Percentiles rank a stretch among this genome's conserved stretches.
Evolutionary conservation across 1,140 invertebrate genomes (phyloP).

Genomic region (Ips nitidus): DNA sequence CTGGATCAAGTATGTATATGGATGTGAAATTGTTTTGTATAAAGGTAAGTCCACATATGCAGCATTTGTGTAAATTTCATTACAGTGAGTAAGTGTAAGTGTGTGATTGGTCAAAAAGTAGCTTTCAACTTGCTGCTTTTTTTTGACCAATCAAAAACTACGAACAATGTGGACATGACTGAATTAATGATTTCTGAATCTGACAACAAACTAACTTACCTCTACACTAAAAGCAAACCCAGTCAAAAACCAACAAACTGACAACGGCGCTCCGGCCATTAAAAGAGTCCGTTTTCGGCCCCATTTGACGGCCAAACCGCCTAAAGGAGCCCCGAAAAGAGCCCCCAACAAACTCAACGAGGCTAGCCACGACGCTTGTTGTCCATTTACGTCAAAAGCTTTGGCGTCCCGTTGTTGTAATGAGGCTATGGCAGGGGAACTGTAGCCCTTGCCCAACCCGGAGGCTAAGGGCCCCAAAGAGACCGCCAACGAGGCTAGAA

Average conservation of each 20-base stretch:
- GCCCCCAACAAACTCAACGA: conserved; percentile 77
- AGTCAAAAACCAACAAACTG: conserved; percentile 74
- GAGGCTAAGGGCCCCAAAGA: conserved; percentile 79
- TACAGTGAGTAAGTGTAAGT: too few species aligned
- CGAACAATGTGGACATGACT: too few species aligned
- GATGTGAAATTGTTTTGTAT: too few species aligned
- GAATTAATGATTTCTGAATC: too few species aligned
- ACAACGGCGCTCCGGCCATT: conserved; percentile 69
- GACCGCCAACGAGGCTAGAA: conserved; percentile 75
- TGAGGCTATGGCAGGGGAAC: conserved; percentile 79
- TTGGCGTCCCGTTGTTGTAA: conserved; percentile 65
- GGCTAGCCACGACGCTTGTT: conserved; percentile 81
- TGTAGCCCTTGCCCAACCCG: conserved; percentile 81
- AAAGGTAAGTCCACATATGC: too few species aligned
- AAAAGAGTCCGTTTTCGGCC: conserved; percentile 70
- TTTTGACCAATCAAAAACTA: too few species aligned
- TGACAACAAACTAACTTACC: conserved; percentile 37
- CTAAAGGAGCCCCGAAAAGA: conserved; percentile 74
- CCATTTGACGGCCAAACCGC: conserved; percentile 72
- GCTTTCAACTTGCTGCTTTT: too few species aligned
- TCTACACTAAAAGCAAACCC: conserved; percentile 71
- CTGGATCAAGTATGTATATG: too few species aligned
- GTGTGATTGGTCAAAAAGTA: too few species aligned
- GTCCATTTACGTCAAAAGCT: conserved; percentile 67
- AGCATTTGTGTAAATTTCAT: too few species aligned